Base-by-base conservation (phyloP, 2,113 vertebrate species). In the Pipa parva region DNA sequence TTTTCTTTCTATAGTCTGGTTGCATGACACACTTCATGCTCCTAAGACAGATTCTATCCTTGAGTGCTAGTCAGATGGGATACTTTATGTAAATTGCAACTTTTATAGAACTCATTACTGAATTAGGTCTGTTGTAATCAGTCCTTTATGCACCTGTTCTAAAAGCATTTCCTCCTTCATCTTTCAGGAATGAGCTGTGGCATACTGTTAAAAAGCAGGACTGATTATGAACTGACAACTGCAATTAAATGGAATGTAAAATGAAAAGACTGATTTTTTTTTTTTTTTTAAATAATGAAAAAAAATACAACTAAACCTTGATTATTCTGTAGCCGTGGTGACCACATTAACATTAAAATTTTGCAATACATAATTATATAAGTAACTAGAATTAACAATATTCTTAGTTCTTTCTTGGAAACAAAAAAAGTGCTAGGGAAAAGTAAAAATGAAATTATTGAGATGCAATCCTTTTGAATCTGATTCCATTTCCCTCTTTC, bases 41-140 rank as follows among this genome's bases (percentile, higher is more conserved):
- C 56, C 31, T 51, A 59, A 68, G 65, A 68, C 65, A 68, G 45
- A 68, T 68, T 68, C 49, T 59, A 37, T 68, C 31, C 28, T 68
- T 68, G 55, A 68, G 65, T 68, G 65, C 56, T 56, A 59, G 65
- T 68, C 65, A 68, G 42, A 68, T 52, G 56, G 65, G 65, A 59
- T 68, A 68, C 65, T 68, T 68, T 68, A 68, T 68, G 56, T 59
- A 68, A 68, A 68, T 68, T 68, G 39, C 65, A 68, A 59, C 63
- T 66, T 66, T 66, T 66, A 66, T 66, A 66, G 63, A 66, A 57
- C 65, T 68, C 65, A 59, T 68, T 68, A 68, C 55, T 49, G 56
- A 68, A 68, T 68, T 68, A 68, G 56, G 46, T 46, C 56, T 57
- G 46, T 59, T 59, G 65, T 68, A 68, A 68, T 68, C 65, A 68